Base-by-base conservation (phyloP, 2,113 vertebrate species). In the Argyrosomus japonicus region DNA sequence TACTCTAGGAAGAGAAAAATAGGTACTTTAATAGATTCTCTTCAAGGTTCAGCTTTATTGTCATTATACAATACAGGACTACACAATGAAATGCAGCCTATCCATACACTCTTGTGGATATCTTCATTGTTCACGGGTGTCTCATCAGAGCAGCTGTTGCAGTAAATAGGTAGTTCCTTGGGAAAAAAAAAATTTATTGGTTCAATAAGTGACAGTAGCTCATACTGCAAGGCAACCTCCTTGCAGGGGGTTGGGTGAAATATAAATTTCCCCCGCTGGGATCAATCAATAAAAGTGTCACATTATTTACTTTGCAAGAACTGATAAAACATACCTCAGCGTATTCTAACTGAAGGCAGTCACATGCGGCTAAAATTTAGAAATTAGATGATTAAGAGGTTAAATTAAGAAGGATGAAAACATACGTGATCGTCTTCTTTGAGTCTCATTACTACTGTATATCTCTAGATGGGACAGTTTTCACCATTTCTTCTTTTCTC, bases 201-300 rank as follows among this genome's bases (percentile, higher is more conserved):
- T n/a, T 74, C 4, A 74, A 61, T 12, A 50, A 21, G 12, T 32
- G 11, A n/a, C 45, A 74, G 19, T 5, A 32, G 57, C 47, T 50
- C 61, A 43, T 29, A 29, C 43, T 62, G 29, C 18, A 61, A 18
- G 67, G 61, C 61, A 56, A 65, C 23, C 53, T 77, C 48, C 18
- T 54, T 57, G 4, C 8, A n/a, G 53, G 10, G 9, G 21, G n/a
- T 2, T 56, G 53, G 12, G 5, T 25, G 13, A 25, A 57, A 57
- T 25, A 57, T 29, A 0, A 53, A 19, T 6, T 36, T 47, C 57
- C 21, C 45, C 51, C 36, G 11, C 43, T 74, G 23, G 15, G 23
- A 69, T 81, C 27, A 71, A 45, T 70, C 43, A 61, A 40, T 48
- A 72, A 68, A 47, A 54, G n/a, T 43, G 23, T 45, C 68, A 23